Base-by-base conservation (phyloP, 2,113 vertebrate species). In the Hirundichthys speculiger region DNA sequence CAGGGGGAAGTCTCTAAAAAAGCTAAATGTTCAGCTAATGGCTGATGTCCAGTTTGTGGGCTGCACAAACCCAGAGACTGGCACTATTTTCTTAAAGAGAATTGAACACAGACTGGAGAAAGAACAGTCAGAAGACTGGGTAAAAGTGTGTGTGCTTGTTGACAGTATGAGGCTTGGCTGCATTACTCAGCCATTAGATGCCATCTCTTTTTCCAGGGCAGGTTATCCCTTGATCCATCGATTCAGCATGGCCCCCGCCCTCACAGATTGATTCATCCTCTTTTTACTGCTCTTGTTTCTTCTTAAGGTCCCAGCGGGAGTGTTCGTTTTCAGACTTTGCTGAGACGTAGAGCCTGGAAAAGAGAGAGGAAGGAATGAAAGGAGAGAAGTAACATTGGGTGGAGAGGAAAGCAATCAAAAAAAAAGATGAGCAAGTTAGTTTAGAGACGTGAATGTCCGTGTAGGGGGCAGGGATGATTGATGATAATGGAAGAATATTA, bases 301-400 rank as follows among this genome's bases (percentile, higher is more conserved):
- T 60, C 67, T 62, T 2, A 2, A 25, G 10, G 63, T 81, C 86
- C 86, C 88, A 16, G 40, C 13, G 87, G 91, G 77, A 74, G 86
- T 84, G 77, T 92, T 84, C 25, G 69, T 64, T 92, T 91, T 90
- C 89, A 61, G 67, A 69, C 50, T 89, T 73, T 75, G 53, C 63
- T 73, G 52, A 73, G 61, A 61, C 20, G 21, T 63, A 50, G 38
- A 21, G 19, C 34, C 21, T 42, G 38, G 21, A 51, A 25, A 61
- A 11, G 13, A 65, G 67, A 58, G 63, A 66, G 60, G 60, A 48
- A 59, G 67, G 69, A 25, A 41, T 38, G 58, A 63, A 62, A 71
- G 69, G 40, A 72, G 40, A 66, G 77, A 62, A 51, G 79, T 40
- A 49, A 34, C 39, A 30, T 15, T 59, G 57, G 60, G 66, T 38